Evolutionary conservation across 1,140 invertebrate species (phyloP).

Genomic region (Leptestheria dahalacensis): DNA sequence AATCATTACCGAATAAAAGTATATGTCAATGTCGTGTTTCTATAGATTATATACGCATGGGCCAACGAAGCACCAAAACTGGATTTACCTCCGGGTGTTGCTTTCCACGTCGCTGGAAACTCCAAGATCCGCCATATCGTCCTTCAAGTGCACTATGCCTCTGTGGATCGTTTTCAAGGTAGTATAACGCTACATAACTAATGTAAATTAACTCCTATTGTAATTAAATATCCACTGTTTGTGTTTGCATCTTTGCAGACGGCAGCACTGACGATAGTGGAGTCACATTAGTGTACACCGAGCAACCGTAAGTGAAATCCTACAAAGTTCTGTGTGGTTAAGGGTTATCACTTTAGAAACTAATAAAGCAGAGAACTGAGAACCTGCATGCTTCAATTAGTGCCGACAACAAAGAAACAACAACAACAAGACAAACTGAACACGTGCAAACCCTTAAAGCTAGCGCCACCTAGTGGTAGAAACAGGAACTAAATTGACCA

Average conservation of each 20-base stretch:
- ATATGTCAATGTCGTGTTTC: too few species aligned
- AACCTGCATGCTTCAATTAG: too few species aligned
- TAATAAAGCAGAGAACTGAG: too few species aligned
- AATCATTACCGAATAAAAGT: too few species aligned
- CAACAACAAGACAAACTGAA: too few species aligned
- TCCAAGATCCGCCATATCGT: constrained; percentile 37
- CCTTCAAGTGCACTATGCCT: constrained; percentile 85
- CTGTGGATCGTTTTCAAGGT: constrained; percentile 53
- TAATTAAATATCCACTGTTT: background rate
- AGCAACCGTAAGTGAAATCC: constrained; percentile 51
- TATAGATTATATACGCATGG: constrained; percentile 96
- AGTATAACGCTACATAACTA: too few species aligned
- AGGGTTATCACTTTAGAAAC: too few species aligned
- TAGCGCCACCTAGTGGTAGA: too few species aligned
- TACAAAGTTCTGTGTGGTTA: too few species aligned
- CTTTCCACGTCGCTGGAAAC: constrained; percentile 49
- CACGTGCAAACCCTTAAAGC: too few species aligned
- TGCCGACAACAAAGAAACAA: too few species aligned
- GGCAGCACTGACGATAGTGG: constrained; percentile 67
- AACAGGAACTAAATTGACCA: too few species aligned
- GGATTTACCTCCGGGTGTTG: constrained; percentile 67
- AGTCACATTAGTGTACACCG: constrained; percentile 59
- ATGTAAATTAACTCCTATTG: background rate
- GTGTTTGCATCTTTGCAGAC: constrained; percentile 34
- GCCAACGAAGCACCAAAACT: constrained; percentile 87